phyloP scores from a whole-genome alignment of 2,888 invertebrate genomes.

The Agriopis aurantiaria region DNA sequence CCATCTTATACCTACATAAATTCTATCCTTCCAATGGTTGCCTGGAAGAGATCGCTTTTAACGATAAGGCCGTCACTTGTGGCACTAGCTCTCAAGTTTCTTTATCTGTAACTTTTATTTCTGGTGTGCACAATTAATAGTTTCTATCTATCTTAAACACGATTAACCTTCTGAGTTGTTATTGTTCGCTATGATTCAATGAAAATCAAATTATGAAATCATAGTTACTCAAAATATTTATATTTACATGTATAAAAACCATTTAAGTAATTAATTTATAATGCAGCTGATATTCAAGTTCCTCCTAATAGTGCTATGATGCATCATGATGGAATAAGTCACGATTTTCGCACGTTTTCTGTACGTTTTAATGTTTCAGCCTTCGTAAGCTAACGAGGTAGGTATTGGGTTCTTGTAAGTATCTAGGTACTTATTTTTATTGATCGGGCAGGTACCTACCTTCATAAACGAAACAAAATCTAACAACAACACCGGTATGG shows the following conservation, averaged over 20 bases:
- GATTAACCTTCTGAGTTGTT: neutral
- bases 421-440: no score
- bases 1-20: no score
- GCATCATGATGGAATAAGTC: constrained; percentile 34
- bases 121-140: no score
- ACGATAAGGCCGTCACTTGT: no score
- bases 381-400: neutral
- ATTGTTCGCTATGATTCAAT: constrained; percentile 1
- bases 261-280: neutral
- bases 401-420: no score
- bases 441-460: no score
- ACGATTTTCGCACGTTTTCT: constrained; percentile 40
- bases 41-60: no score
- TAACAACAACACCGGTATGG: no score
- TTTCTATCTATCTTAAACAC: neutral
- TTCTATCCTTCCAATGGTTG: no score
- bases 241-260: constrained; percentile 1
- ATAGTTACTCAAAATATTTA: neutral
- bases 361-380: constrained; percentile 23
- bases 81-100: no score
- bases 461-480: no score
- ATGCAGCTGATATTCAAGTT: constrained; percentile 14
- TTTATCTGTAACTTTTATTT: no score
- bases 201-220: constrained; percentile 9
- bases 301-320: constrained; percentile 10